Evolutionary conservation across 2,888 invertebrate species (phyloP).

Genomic region (Caenorhabditis becei): DNA sequence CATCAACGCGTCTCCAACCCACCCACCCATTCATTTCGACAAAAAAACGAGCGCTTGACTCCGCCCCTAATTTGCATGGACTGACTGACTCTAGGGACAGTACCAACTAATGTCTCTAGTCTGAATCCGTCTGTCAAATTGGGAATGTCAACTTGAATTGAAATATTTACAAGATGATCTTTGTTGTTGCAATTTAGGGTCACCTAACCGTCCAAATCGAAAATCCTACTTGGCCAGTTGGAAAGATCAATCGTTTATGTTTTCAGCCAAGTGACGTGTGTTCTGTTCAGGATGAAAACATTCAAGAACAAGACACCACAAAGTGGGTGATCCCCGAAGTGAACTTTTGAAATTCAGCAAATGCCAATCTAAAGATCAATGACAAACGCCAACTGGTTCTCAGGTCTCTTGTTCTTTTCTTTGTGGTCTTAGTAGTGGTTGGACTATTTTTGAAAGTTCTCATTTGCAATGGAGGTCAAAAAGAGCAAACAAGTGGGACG

Average conservation of each 20-base stretch:
- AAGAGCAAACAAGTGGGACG: slow-evolving; percentile 31
- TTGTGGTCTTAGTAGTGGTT: not conserved
- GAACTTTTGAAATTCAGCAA: slow-evolving; percentile 42
- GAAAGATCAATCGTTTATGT: too few relatives aligned
- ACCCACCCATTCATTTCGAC: slow-evolving; percentile 33
- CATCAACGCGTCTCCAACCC: slow-evolving; percentile 48
- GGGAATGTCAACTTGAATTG: too few relatives aligned
- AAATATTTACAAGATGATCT: not conserved
- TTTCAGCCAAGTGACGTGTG: not conserved
- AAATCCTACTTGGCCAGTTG: too few relatives aligned
- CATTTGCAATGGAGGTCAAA: not conserved
- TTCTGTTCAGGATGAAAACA: not conserved
- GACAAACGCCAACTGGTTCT: slow-evolving; percentile 46
- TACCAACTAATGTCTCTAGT: too few relatives aligned
- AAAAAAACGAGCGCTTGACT: slow-evolving; percentile 14
- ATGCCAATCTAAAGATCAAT: slow-evolving; percentile 38
- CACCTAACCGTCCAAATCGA: not conserved
- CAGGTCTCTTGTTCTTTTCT: not conserved
- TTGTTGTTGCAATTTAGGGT: not conserved
- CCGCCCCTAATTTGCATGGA: slow-evolving; percentile 29
- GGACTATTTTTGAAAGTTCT: not conserved
- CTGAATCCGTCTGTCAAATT: too few relatives aligned
- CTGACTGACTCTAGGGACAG: not conserved
- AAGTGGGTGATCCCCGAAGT: not conserved
- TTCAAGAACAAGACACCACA: not conserved